Evolutionary conservation across 2,797 vertebrate genomes (phyloP).

Genomic region (Coilia nasus): DNA sequence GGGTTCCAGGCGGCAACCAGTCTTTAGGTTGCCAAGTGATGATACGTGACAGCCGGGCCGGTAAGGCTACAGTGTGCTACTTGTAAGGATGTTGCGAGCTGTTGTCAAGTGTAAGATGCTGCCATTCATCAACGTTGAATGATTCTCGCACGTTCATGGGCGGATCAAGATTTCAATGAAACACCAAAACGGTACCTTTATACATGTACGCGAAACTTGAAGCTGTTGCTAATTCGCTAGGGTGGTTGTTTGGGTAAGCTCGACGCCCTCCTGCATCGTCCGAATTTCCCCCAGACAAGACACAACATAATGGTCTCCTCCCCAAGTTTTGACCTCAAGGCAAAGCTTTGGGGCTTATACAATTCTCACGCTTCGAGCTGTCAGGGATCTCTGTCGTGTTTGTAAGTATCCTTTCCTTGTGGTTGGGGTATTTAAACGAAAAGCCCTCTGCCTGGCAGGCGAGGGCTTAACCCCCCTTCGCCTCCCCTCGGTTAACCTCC

Average conservation of each 20-base stretch:
- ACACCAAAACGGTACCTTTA: not conserved
- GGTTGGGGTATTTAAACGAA: constrained; percentile 66
- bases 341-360: constrained; percentile 33
- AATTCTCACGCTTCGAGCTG: constrained; percentile 53
- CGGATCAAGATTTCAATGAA: constrained; percentile 11
- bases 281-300: constrained; percentile 45
- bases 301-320: constrained; percentile 44
- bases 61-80: constrained; percentile 35
- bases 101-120: constrained; percentile 20
- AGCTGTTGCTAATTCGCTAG: constrained; percentile 33
- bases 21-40: constrained; percentile 62
- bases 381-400: constrained; percentile 43
- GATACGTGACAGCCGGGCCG: constrained; percentile 62
- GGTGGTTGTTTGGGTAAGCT: constrained; percentile 30
- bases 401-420: constrained; percentile 14
- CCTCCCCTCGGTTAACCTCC: constrained; percentile 78
- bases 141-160: constrained; percentile 23
- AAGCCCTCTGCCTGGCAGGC: constrained; percentile 60
- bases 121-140: constrained; percentile 13
- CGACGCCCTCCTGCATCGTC: constrained; percentile 1
- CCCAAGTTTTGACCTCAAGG: constrained; percentile 63
- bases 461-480: constrained; percentile 71
- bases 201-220: constrained; percentile 19
- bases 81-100: constrained; percentile 31
- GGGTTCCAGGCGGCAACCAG: constrained; percentile 45